Conservation (phyloP, 1,140 invertebrate genomes). For the Dendrolimus kikuchii region DNA sequence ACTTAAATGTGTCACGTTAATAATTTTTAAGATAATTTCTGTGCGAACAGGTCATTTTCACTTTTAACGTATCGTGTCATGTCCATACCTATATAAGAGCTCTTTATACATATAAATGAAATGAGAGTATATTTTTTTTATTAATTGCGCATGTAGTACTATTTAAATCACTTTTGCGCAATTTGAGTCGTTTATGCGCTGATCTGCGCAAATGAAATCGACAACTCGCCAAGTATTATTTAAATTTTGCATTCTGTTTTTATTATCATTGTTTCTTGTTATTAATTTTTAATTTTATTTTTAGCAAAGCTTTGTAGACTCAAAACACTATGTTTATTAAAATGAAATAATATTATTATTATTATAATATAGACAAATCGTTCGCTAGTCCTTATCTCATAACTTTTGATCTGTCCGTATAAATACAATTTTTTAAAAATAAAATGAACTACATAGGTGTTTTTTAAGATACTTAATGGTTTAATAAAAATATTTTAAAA, state of each 20-base stretch:
- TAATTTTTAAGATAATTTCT: too few relatives aligned
- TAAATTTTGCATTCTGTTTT: constrained; percentile 32
- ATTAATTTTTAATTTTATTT: constrained; percentile 39
- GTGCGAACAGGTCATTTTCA: too few relatives aligned
- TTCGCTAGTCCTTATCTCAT: constrained; percentile 57
- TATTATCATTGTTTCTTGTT: constrained; percentile 48
- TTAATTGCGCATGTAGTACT: too few relatives aligned
- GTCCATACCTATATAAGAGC: too few relatives aligned
- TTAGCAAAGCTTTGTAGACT: constrained; percentile 43
- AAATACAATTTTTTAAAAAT: constrained; percentile 8
- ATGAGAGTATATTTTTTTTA: too few relatives aligned
- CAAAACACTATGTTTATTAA: constrained; percentile 24
- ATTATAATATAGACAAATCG: constrained; percentile 23
- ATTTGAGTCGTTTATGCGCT: too few relatives aligned
- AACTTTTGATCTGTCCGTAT: constrained; percentile 60
- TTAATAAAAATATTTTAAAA: constrained; percentile 9
- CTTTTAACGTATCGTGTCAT: too few relatives aligned
- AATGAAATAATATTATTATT: constrained; percentile 17
- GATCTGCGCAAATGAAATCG: too few relatives aligned
- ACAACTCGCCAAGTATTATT: too few relatives aligned
- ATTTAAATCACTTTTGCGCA: too few relatives aligned
- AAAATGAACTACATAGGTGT: constrained; percentile 28
- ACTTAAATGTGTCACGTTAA: too few relatives aligned
- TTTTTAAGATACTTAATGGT: constrained; percentile 43
- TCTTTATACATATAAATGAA: too few relatives aligned